Evolutionary conservation across 1,140 invertebrate genomes (phyloP), one percentile per base, ranked within the genome.

Genomic region (Papilio polyxenes): DNA sequence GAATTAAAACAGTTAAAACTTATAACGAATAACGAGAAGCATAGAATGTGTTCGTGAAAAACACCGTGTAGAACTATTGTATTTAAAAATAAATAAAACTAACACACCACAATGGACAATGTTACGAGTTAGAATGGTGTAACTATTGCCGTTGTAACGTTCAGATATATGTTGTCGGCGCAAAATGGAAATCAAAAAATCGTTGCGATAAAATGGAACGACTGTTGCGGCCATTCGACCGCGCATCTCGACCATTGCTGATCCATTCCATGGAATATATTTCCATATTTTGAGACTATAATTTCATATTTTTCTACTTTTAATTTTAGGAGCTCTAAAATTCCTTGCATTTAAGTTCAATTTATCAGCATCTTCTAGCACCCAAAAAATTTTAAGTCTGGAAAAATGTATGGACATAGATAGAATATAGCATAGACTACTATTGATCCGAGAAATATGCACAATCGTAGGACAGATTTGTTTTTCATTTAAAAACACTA

Each of bases 241-340:
- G 81, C 51, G 82, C 80, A 86, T 80, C 81, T 83, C 81, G 86
- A 78, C 85, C 86, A 88, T 81, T 84, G 86, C 81, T 84, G 85
- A 85, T 82, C 86, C 69, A 87, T 86, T 82, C 86, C 78, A 87
- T 83, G 86, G 84, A 86, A 89, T 89, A 86, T 86, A 88, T 89
- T 91, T 88, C 89, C 88, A 90, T 85, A 83, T 83, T 83, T 87
- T 87, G 85, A 84, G 87, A 85, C 89, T 88, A 86, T 20, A 48
- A 84, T 75, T 85, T 83, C 78, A 31, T 31, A 31, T 31, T 31
- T 31, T 31, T 31, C 23, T 31, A 31, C 23, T 31, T 31, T 31
- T 31, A 31, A 31, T 31, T 65, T 13, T 56, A 23, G 40, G 7
- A 44, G 3, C 40, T 31, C 23, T 31, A 31, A 31, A 44, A 3